Percentiles rank a stretch among this genome's conserved stretches.
These are phyloP conservation scores for Torymus texanus DNA, from an alignment of 2,888 invertebrate species.

Conservation along the genomic window DNA sequence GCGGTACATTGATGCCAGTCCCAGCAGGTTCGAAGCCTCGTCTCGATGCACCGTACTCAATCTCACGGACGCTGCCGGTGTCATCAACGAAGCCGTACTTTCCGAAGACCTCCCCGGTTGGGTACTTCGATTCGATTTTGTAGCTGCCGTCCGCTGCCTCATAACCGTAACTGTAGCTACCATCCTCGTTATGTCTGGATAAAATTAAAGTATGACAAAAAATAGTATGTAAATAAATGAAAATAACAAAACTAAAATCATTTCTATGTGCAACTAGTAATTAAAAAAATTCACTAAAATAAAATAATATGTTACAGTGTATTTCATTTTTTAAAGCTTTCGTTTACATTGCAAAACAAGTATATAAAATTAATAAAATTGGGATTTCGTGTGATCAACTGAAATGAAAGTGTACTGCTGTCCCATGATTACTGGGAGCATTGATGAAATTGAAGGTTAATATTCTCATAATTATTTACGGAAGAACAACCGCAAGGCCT, in stretches of 20 bases:
- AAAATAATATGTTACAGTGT: too few relatives aligned
- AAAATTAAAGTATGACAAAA: too few relatives aligned
- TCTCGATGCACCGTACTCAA: constrained; percentile 88
- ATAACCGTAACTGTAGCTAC: constrained; percentile 91
- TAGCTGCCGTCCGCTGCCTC: constrained; percentile 91
- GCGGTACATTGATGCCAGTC: constrained; percentile 86
- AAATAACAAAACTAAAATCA: too few relatives aligned
- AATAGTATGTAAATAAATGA: too few relatives aligned
- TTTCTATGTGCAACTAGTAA: too few relatives aligned
- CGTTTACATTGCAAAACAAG: too few relatives aligned
- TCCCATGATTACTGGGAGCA: neutral
- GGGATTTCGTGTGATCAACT: too few relatives aligned
- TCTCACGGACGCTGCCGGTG: constrained; percentile 83
- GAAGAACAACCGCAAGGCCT: too few relatives aligned
- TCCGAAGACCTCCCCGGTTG: constrained; percentile 89
- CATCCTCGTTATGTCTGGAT: constrained; percentile 87
- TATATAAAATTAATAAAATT: too few relatives aligned
- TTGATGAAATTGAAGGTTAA: neutral
- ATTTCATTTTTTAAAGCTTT: too few relatives aligned
- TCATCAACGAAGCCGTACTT: constrained; percentile 94
- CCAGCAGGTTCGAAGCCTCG: constrained; percentile 90
- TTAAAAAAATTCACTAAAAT: too few relatives aligned
- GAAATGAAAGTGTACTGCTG: neutral
- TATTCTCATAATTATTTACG: neutral
- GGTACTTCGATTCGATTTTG: constrained; percentile 91